Evolutionary conservation across 2,113 vertebrate genomes (phyloP), one percentile per base, ranked within the genome.

Genomic region (Prionailurus bengalensis): DNA sequence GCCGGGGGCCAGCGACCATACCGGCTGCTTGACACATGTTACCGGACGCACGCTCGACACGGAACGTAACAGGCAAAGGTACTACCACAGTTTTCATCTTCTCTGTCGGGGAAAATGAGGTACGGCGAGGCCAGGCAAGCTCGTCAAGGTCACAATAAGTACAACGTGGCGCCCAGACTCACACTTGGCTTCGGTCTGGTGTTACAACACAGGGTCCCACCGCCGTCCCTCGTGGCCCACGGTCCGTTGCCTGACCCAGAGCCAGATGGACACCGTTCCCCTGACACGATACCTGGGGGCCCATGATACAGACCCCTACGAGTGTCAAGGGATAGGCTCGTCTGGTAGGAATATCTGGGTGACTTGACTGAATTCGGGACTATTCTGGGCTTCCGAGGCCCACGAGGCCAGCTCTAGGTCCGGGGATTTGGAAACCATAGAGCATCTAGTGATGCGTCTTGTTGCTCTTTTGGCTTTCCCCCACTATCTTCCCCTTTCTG

Each of bases 1-100:
- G 11, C 79, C 36, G 79, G 45, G 63, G 25, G 53, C 55, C 51
- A 68, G 80, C 5, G 4, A 36, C 39, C 45, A 29, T 9, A 14
- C 19, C 5, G 70, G 70, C 13, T 13, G n/a, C 39, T 1, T 68
- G 10, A 23, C 3, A 31, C 16, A 1, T 4, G 2, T 5, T 17
- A 21, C n/a, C 31, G 7, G 74, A n/a, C 87, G 70, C 12, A 0
- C n/a, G 29, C 42, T 9, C 39, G 66, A 71, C 42, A 27, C 17
- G 31, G 27, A 71, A 81, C 10, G 2, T 48, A 27, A 33, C 6
- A 1, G 51, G 51, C 10, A 8, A 14, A 14, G 53, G 70, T 3
- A 3, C 29, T 36, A 6, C 25, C 17, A 4, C 0, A 17, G 65
- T 3, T 6, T 63, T 36, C 13, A 15, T 71, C 53, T 65, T 39